Evolutionary conservation across 2,113 vertebrate genomes (phyloP).

Genomic region (Vombatus ursinus): DNA sequence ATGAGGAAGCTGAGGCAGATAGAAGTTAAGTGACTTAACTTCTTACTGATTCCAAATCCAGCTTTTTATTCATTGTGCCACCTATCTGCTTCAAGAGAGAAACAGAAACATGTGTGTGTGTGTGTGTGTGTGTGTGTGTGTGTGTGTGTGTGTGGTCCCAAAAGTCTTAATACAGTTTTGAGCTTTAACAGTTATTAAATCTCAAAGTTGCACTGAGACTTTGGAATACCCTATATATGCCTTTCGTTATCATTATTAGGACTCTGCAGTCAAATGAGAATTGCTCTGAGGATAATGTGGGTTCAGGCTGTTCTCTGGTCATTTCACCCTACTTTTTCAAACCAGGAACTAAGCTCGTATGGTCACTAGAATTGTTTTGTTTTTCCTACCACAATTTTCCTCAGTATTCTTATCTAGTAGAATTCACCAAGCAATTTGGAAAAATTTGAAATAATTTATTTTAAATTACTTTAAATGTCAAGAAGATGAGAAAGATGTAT

Average conservation of each 20-base stretch:
- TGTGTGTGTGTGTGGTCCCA: background rate
- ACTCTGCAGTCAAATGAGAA: background rate
- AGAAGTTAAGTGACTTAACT: background rate
- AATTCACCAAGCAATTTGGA: background rate
- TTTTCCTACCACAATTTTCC: slow-evolving; percentile 15
- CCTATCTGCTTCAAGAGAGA: background rate
- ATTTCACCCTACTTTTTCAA: background rate
- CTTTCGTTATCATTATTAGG: background rate
- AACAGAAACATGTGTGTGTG: background rate
- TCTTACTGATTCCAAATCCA: background rate
- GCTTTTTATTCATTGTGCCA: background rate
- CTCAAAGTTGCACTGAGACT: background rate
- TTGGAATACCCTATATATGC: background rate
- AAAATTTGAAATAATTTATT: background rate
- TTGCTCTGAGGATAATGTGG: background rate
- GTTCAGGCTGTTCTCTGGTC: background rate
- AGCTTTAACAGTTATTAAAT: background rate
- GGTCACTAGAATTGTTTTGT: background rate
- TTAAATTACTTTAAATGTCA: slow-evolving; percentile 7
- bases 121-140: too few relatives aligned
- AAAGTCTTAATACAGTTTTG: background rate
- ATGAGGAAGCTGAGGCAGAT: background rate
- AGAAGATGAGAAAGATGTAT: slow-evolving; percentile 24
- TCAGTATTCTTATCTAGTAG: background rate
- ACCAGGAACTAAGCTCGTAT: background rate